These are phyloP conservation scores for Dissostichus mawsoni DNA, from an alignment of 2,113 vertebrate species.

Conservation along the genomic window DNA sequence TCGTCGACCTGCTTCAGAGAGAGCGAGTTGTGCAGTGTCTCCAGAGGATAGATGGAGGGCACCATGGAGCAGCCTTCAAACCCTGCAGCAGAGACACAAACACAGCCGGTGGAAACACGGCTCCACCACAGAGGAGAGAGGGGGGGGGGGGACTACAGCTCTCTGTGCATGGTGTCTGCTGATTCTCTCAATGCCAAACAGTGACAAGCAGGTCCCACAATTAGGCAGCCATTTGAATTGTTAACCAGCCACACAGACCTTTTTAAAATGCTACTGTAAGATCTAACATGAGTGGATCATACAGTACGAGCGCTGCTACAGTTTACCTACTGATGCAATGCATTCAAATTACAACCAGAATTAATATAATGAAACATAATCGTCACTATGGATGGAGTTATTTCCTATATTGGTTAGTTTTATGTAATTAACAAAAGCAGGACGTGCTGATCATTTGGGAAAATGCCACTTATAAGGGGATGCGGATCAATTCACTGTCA, in stretches of 20 bases:
- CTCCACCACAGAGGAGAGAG: slow-evolving; percentile 5
- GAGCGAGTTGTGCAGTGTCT: slow-evolving; percentile 98
- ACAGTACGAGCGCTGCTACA: neutral
- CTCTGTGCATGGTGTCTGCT: slow-evolving; percentile 40
- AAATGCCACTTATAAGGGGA: neutral
- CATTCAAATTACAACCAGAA: neutral
- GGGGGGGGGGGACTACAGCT: neutral
- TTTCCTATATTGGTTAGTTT: slow-evolving; percentile 25
- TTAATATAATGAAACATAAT: neutral
- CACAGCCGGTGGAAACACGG: slow-evolving; percentile 47
- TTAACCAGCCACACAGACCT: slow-evolving; percentile 26
- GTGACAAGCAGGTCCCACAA: neutral
- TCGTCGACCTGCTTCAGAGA: slow-evolving; percentile 94
- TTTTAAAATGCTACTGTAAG: neutral
- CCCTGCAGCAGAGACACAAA: slow-evolving; percentile 86
- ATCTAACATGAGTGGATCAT: neutral
- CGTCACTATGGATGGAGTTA: neutral
- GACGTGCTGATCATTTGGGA: neutral
- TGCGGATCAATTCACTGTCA: neutral
- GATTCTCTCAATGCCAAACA: slow-evolving; percentile 1
- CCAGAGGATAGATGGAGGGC: slow-evolving; percentile 96
- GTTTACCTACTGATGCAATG: neutral
- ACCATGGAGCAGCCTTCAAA: slow-evolving; percentile 99
- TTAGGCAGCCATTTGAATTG: slow-evolving; percentile 3
- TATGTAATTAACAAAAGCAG: neutral